These are phyloP conservation scores for Chroicocephalus ridibundus DNA, from an alignment of 2,113 vertebrate species.

Conservation along the genomic window DNA sequence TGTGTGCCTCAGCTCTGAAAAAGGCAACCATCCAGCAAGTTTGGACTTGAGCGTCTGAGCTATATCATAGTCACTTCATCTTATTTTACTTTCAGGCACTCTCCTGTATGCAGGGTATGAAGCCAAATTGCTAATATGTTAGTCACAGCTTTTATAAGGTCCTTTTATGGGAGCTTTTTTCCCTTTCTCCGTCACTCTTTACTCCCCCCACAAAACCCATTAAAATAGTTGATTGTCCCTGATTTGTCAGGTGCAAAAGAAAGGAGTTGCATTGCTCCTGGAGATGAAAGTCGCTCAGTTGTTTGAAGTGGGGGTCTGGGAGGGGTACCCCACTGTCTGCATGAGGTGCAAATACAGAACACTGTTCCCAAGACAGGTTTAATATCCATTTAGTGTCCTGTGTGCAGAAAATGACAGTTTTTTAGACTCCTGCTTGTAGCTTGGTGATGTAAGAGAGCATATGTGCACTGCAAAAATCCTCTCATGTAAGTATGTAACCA, in stretches of 20 bases:
- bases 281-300: conserved; percentile 38
- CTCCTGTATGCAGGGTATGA: neutral
- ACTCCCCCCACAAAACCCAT: neutral
- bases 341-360: conserved; percentile 19
- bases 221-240: conserved; percentile 22
- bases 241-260: conserved; percentile 57
- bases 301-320: conserved; percentile 10
- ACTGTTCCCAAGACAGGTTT: neutral
- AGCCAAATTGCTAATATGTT: conserved; percentile 29
- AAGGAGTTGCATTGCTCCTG: neutral
- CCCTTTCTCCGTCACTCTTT: neutral
- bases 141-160: conserved; percentile 31
- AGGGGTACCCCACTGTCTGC: neutral
- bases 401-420: neutral
- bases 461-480: conserved; percentile 47
- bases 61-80: conserved; percentile 33
- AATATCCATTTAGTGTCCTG: neutral
- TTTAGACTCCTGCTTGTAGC: neutral
- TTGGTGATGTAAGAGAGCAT: conserved; percentile 8
- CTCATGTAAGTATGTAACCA: conserved; percentile 34
- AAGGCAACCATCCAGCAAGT: neutral
- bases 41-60: neutral
- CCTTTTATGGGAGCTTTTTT: neutral
- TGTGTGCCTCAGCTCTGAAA: neutral
- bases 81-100: neutral